Evolutionary conservation across 92 coral and sea anemone species (phyloP).

Genomic region (Epizoanthus scotinus): DNA sequence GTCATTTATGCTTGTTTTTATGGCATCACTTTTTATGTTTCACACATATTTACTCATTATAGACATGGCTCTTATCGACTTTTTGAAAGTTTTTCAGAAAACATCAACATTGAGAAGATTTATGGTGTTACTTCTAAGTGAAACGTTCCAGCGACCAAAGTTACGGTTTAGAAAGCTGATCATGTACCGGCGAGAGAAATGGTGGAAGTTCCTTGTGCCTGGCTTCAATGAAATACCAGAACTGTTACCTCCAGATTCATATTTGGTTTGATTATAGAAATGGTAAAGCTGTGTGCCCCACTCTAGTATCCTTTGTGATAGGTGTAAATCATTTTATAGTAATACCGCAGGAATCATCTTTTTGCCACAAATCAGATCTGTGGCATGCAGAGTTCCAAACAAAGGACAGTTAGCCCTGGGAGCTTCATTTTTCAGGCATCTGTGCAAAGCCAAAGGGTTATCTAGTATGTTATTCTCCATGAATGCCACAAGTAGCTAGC

Average conservation of each 20-base stretch:
- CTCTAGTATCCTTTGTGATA: too few relatives aligned
- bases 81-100: conserved; percentile 71
- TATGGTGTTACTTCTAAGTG: conserved; percentile 49
- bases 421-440: too few relatives aligned
- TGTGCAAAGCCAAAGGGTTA: too few relatives aligned
- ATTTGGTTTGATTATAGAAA: conserved; percentile 50
- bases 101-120: conserved; percentile 49
- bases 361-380: too few relatives aligned
- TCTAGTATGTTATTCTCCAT: too few relatives aligned
- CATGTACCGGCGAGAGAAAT: conserved; percentile 54
- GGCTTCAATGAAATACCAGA: conserved; percentile 67
- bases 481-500: too few relatives aligned
- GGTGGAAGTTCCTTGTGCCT: conserved; percentile 89
- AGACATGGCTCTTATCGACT: conserved; percentile 87
- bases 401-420: too few relatives aligned
- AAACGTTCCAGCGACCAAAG: conserved; percentile 63
- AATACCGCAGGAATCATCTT: too few relatives aligned
- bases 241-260: conserved; percentile 63
- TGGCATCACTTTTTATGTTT: conserved; percentile 54
- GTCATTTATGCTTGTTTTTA: conserved; percentile 73
- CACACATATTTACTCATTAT: conserved; percentile 75
- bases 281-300: too few relatives aligned
- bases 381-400: too few relatives aligned
- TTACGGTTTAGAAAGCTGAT: conserved; percentile 65
- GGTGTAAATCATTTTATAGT: too few relatives aligned